Conservation (phyloP, 2,797 vertebrate genomes). For the Falco rusticolus region DNA sequence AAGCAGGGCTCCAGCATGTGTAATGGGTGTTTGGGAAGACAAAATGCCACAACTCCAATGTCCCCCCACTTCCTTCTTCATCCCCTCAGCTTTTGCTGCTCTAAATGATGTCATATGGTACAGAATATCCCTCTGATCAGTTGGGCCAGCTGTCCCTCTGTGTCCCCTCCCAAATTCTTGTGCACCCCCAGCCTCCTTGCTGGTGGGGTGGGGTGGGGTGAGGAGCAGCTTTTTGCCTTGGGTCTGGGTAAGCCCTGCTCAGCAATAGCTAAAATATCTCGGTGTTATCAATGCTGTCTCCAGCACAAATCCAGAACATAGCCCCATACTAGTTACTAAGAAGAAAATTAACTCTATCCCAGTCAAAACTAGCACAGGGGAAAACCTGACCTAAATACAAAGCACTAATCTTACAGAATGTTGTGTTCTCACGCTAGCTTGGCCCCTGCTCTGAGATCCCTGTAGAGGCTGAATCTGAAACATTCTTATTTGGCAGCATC, state of each 20-base stretch:
- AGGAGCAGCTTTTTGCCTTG: not conserved
- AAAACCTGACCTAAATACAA: not conserved
- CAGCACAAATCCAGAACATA: not conserved
- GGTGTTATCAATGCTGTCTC: not conserved
- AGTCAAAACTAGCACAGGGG: not conserved
- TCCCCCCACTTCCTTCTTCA: not conserved
- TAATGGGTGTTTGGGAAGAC: not conserved
- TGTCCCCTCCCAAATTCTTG: no score
- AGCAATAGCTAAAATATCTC: not conserved
- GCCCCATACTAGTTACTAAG: not conserved
- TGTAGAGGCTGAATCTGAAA: not conserved
- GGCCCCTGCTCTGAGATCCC: not conserved
- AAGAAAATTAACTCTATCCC: not conserved
- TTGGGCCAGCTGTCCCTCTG: not conserved
- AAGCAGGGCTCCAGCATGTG: no score
- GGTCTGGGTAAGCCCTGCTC: no score
- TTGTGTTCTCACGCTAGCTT: not conserved
- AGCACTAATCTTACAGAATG: no score
- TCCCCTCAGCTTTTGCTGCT: not conserved
- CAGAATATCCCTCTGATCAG: not conserved
- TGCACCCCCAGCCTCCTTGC: not conserved
- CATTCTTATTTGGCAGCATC: not conserved
- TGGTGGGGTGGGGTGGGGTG: not conserved
- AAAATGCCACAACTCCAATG: not conserved
- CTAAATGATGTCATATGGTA: not conserved